A percentile compares a stretch with the other conserved stretches of the same genome.
Conservation (phyloP, 1,140 invertebrate species). For the Macrotrachela quadricornifera region DNA sequence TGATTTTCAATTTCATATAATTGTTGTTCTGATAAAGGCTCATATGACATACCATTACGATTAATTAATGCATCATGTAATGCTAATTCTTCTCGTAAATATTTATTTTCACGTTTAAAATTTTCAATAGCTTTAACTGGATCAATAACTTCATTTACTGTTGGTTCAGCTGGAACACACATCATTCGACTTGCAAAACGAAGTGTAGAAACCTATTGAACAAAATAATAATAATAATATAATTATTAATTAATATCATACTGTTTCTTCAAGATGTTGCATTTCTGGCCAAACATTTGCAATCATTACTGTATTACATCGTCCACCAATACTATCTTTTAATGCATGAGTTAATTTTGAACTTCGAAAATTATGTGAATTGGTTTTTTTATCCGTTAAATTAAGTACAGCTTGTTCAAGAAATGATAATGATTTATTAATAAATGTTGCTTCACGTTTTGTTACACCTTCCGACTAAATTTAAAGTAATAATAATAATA, state of each 20-base stretch:
- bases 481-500: no score
- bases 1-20: slow-evolving; percentile 26
- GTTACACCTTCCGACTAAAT: slow-evolving; percentile 29
- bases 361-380: slow-evolving; percentile 27
- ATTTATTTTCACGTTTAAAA: slow-evolving; percentile 22
- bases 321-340: slow-evolving; percentile 28
- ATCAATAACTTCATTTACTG: slow-evolving; percentile 27
- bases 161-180: slow-evolving; percentile 25
- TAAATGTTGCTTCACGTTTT: slow-evolving; percentile 27
- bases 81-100: slow-evolving; percentile 26
- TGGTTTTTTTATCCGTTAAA: slow-evolving; percentile 16
- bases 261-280: slow-evolving; percentile 29
- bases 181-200: slow-evolving; percentile 31
- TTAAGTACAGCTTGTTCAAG: slow-evolving; percentile 29
- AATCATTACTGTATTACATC: slow-evolving; percentile 24
- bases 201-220: slow-evolving; percentile 25
- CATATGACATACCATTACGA: slow-evolving; percentile 21
- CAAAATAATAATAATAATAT: not conserved
- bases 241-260: no score
- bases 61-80: slow-evolving; percentile 31
- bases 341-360: slow-evolving; percentile 28
- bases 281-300: slow-evolving; percentile 29
- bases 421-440: slow-evolving; percentile 29
- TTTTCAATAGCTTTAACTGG: slow-evolving; percentile 27
- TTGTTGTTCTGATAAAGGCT: slow-evolving; percentile 29